Evolutionary conservation across 2,888 invertebrate species (phyloP).

Genomic region (Macrosoma leucophasiata): DNA sequence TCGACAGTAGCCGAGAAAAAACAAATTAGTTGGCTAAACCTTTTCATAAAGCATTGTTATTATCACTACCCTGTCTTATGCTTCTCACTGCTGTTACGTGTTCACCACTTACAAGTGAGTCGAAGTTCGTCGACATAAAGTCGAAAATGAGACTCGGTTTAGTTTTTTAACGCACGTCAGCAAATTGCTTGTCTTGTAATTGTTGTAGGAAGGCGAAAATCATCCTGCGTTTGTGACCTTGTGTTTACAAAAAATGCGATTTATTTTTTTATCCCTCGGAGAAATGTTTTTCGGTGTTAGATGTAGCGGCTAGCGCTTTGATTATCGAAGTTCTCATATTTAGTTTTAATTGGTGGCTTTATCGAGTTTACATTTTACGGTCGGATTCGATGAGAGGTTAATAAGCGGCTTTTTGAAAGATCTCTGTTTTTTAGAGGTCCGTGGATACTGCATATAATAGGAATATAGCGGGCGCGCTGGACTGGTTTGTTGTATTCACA

Average conservation of each 20-base stretch:
- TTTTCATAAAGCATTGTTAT: constrained; percentile 74
- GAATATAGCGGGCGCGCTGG: constrained; percentile 42
- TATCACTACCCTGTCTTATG: constrained; percentile 63
- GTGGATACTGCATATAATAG: constrained; percentile 46
- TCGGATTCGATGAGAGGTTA: constrained; percentile 74
- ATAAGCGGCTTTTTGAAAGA: constrained; percentile 75
- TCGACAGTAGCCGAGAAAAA: constrained; percentile 75
- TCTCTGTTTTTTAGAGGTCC: constrained; percentile 68
- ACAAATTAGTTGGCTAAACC: constrained; percentile 76
- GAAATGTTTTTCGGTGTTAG: constrained; percentile 69
- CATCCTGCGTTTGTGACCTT: constrained; percentile 70
- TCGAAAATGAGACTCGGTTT: too few species aligned
- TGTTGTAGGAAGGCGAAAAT: constrained; percentile 68
- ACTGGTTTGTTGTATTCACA: constrained; percentile 26
- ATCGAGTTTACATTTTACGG: constrained; percentile 77
- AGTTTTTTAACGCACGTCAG: too few species aligned
- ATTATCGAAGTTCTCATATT: constrained; percentile 74
- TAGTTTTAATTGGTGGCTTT: constrained; percentile 77
- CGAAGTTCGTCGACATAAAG: too few species aligned
- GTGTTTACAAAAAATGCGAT: constrained; percentile 64
- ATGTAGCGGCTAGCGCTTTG: constrained; percentile 73
- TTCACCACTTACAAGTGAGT: constrained; percentile 19
- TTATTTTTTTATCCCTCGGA: constrained; percentile 62
- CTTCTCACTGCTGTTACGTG: constrained; percentile 42
- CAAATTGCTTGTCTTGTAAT: constrained; percentile 38